phyloP scores from a whole-genome alignment of 2,797 vertebrate species.

The Lepilemur septentrionalis region DNA sequence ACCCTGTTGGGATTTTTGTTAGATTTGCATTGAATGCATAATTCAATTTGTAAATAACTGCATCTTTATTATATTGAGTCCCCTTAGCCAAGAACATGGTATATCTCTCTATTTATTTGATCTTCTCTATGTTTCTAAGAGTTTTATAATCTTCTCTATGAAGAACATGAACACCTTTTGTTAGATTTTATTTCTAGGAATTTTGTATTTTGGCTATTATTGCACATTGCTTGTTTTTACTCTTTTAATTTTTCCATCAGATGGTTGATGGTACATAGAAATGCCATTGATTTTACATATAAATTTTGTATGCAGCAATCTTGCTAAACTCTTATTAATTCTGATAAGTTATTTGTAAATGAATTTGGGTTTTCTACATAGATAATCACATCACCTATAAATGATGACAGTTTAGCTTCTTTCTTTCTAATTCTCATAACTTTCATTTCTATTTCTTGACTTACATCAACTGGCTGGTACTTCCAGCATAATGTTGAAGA shows the following conservation, averaged over 20 bases:
- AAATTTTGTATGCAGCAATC: background rate
- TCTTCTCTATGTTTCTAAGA: constrained; percentile 10
- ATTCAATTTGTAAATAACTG: constrained; percentile 48
- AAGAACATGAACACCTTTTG: background rate
- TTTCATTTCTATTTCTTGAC: constrained; percentile 24
- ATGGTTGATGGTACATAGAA: background rate
- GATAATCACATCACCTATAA: background rate
- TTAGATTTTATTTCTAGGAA: constrained; percentile 25
- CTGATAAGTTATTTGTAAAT: background rate
- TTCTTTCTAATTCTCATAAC: background rate
- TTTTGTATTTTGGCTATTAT: background rate
- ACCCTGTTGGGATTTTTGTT: background rate
- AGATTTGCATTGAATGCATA: constrained; percentile 7
- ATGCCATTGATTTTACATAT: background rate
- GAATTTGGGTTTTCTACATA: background rate
- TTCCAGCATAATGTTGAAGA: background rate
- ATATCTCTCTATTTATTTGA: background rate
- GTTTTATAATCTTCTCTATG: background rate
- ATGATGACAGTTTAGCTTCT: background rate
- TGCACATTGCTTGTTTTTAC: background rate
- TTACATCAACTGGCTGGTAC: background rate
- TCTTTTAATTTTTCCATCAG: background rate
- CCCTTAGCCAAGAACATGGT: background rate
- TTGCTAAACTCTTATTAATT: constrained; percentile 5
- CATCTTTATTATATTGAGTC: background rate